phyloP scores from a whole-genome alignment of 1,140 invertebrate genomes.

The honey bee (Apis mellifera) region DNA sequence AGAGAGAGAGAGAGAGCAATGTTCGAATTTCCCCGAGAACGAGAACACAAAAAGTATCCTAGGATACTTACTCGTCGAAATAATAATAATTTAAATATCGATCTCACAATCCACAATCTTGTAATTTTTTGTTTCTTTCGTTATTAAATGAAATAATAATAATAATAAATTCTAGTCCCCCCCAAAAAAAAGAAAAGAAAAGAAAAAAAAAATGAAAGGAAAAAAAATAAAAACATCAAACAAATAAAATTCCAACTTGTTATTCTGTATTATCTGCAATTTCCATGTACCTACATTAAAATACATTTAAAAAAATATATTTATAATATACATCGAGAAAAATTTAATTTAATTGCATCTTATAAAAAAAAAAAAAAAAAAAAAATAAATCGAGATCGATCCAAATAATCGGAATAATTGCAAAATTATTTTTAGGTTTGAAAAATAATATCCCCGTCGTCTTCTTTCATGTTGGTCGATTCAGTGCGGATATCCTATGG shows the following conservation, averaged over 20 bases:
- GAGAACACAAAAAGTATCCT: not conserved
- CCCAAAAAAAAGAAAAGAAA: not conserved
- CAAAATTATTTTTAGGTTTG: not conserved
- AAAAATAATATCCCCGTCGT: too few relatives aligned
- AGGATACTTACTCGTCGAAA: not conserved
- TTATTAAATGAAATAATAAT: not conserved
- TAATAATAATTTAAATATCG: not conserved
- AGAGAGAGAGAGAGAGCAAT: not conserved
- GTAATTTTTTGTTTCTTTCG: not conserved
- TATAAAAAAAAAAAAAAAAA: too few relatives aligned
- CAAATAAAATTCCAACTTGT: not conserved
- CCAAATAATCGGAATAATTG: not conserved
- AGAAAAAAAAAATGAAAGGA: too few relatives aligned
- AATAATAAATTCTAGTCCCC: not conserved
- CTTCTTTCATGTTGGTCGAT: not conserved
- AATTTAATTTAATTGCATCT: too few relatives aligned
- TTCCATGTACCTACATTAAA: not conserved
- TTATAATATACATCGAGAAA: too few relatives aligned
- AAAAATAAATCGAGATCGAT: too few relatives aligned
- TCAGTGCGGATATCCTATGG: not conserved
- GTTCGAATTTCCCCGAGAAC: not conserved
- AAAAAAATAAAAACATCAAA: not conserved
- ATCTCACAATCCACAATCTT: not conserved
- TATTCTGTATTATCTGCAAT: not conserved
- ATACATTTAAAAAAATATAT: too few relatives aligned